Evolutionary conservation across 1,140 invertebrate genomes (phyloP).

Genomic region (Trichomalopsis sarcophagae): DNA sequence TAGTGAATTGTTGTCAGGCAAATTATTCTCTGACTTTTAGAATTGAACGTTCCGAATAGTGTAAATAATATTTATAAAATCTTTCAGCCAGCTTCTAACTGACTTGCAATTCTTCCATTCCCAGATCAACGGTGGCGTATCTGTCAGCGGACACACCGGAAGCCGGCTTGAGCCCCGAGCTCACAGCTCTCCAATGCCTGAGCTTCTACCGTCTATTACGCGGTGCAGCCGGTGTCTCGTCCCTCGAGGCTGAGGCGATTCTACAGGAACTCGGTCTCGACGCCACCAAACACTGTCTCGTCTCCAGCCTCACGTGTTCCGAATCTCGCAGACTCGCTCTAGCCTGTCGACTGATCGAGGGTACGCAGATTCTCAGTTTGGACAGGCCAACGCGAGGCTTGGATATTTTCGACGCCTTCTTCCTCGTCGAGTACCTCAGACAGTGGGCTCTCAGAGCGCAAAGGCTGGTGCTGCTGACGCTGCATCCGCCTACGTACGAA

Average conservation of each 20-base stretch:
- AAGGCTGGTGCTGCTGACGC: slow-evolving; percentile 91
- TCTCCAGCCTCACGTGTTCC: slow-evolving; percentile 84
- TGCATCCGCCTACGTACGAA: slow-evolving; percentile 96
- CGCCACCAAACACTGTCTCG: slow-evolving; percentile 83
- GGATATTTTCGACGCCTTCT: slow-evolving; percentile 98
- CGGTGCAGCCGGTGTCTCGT: slow-evolving; percentile 71
- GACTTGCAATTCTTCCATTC: background rate
- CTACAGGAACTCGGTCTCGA: slow-evolving; percentile 92
- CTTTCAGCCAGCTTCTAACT: background rate
- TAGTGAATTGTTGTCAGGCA: too few relatives aligned
- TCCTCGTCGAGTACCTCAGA: slow-evolving; percentile 93
- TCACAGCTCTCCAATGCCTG: slow-evolving; percentile 89
- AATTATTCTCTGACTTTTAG: too few relatives aligned
- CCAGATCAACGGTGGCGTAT: slow-evolving; percentile 63
- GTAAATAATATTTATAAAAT: too few relatives aligned
- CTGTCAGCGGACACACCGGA: slow-evolving; percentile 70
- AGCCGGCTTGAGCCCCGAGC: slow-evolving; percentile 77
- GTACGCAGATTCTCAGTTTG: slow-evolving; percentile 88
- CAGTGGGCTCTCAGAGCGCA: slow-evolving; percentile 91
- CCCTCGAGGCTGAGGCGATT: slow-evolving; percentile 69
- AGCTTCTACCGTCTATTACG: slow-evolving; percentile 86
- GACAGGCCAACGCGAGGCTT: slow-evolving; percentile 94
- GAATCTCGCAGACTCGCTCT: slow-evolving; percentile 90
- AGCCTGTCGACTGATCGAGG: slow-evolving; percentile 89
- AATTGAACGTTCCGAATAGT: too few relatives aligned